Evolutionary conservation across 1,140 invertebrate species (phyloP), one percentile per base, ranked within the genome.

Genomic region (Oreohelix idahoensis): DNA sequence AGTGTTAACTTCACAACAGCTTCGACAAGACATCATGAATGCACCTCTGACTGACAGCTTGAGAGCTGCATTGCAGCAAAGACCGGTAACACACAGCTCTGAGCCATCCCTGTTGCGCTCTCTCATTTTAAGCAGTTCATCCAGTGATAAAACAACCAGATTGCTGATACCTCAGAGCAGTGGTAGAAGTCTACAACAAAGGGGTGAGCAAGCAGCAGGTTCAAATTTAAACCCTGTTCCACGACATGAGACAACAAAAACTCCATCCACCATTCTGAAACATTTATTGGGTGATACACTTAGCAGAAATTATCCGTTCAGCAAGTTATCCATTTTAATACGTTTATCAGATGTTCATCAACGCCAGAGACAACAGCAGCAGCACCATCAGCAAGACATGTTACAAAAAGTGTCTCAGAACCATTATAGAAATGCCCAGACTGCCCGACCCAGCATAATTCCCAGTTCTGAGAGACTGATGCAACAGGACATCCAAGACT

Each of bases 31-130:
- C 10, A 23, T 13, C n/a, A 76, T 8, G 17, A 39, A 29, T 39
- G 13, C 29, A 29, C 74, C 36, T 49, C 17, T 32, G 2, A 10
- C 8, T 51, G 39, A n/a, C 11, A 45, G 45, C n/a, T 49, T 76
- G 17, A 76, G 74, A 49, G 39, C 74, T 15, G 38, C 39, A n/a
- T 32, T 76, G 74, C 74, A 29, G 39, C 74, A 76, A n/a, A 76
- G 42, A 20, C 74, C 42, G 20, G n/a, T 39, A 51, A 32, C 74
- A 13, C 74, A 29, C 17, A 76, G 39, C 38, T 45, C 74, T 4
- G 42, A 49, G 10, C n/a, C 39, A 17, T 32, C 36, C 11, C 2
- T 76, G 38, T n/a, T 49, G 2, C 38, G 74, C 42, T 71, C 69
- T 71, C 38, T 71, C 10, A 71, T 71, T 36, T 5, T 36, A 36